Percentiles rank a stretch among this genome's conserved stretches.
These are phyloP conservation scores for Glossophaga mutica DNA, from an alignment of 2,797 vertebrate genomes.

Conservation along the genomic window DNA sequence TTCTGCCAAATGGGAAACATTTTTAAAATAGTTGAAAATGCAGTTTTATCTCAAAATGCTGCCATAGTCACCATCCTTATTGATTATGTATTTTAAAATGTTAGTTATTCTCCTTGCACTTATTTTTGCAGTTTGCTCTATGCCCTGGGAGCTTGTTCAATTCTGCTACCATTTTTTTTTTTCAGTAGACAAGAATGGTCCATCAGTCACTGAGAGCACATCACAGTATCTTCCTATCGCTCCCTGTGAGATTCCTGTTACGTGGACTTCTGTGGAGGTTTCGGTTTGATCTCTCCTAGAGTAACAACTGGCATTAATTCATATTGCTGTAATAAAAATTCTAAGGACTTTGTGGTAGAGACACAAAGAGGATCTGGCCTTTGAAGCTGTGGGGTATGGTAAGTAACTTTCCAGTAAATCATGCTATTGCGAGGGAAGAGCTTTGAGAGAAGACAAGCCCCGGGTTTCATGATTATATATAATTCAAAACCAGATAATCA, in stretches of 20 bases:
- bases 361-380: slow-evolving; percentile 7
- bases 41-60: slow-evolving; percentile 69
- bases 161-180: neutral
- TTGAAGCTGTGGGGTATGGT: neutral
- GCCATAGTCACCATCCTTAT: slow-evolving; percentile 66
- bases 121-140: slow-evolving; percentile 35
- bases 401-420: slow-evolving; percentile 18
- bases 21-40: slow-evolving; percentile 75
- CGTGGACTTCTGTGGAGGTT: neutral
- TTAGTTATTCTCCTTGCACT: slow-evolving; percentile 44
- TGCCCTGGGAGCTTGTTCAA: slow-evolving; percentile 15
- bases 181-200: neutral
- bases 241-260: neutral
- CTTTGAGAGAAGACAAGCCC: neutral
- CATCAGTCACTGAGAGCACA: neutral
- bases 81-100: slow-evolving; percentile 65
- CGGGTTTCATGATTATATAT: neutral
- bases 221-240: neutral
- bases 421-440: neutral
- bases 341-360: neutral
- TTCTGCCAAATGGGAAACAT: slow-evolving; percentile 72
- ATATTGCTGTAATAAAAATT: slow-evolving; percentile 9
- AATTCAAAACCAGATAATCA: slow-evolving; percentile 41
- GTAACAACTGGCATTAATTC: slow-evolving; percentile 10
- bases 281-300: neutral